A percentile compares a stretch with the other conserved stretches of the same genome.
Conservation (phyloP, 2,797 vertebrate species). For the Liparis tanakae region DNA sequence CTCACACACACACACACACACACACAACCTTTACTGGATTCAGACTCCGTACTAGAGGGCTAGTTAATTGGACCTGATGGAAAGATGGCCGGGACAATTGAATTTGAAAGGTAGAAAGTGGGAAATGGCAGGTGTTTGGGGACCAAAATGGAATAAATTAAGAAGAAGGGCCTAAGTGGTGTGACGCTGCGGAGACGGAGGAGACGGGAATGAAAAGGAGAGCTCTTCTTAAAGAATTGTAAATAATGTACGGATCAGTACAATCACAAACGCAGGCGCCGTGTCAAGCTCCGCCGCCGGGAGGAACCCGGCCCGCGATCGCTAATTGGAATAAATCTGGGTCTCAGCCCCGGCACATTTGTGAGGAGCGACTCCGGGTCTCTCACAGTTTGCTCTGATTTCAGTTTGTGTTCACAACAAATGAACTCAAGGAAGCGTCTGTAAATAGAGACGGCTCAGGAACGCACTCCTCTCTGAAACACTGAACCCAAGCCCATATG, state of each 20-base stretch:
- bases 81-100: conserved; percentile 49
- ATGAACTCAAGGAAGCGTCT: conserved; percentile 29
- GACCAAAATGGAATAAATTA: conserved; percentile 61
- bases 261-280: too few species aligned
- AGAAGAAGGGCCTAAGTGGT: conserved; percentile 51
- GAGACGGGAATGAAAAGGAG: conserved; percentile 17
- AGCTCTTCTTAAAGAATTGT: conserved; percentile 27
- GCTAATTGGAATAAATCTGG: conserved; percentile 60
- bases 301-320: conserved; percentile 40
- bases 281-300: too few species aligned
- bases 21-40: conserved; percentile 14
- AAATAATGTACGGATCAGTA: conserved; percentile 58
- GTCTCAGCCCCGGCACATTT: conserved; percentile 45
- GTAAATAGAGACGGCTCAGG: conserved; percentile 13
- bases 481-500: conserved; percentile 16
- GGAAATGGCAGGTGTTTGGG: conserved; percentile 57
- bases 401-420: conserved; percentile 31
- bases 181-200: conserved; percentile 24
- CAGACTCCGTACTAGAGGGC: conserved; percentile 33
- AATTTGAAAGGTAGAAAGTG: conserved; percentile 52
- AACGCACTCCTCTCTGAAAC: conserved; percentile 18
- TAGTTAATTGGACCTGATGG: conserved; percentile 64
- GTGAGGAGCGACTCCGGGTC: conserved; percentile 28
- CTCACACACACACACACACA: too few species aligned
- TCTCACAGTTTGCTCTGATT: conserved; percentile 45